phyloP scores from a whole-genome alignment of 2,113 vertebrate species.

The Mastomys natalensis region DNA sequence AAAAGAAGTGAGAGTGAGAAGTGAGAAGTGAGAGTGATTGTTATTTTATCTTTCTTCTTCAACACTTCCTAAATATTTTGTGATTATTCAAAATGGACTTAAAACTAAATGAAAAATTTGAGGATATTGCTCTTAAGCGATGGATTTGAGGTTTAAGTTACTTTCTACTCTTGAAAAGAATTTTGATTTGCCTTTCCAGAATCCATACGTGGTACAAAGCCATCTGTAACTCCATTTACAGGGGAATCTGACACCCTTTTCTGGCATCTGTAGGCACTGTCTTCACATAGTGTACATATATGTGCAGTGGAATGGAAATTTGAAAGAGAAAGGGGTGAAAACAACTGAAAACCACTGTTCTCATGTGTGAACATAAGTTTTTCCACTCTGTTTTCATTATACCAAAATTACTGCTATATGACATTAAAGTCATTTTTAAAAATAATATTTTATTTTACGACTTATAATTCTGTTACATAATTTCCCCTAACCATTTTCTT shows the following conservation, averaged over 20 bases:
- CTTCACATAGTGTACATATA: not conserved
- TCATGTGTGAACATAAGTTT: not conserved
- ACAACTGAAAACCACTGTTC: not conserved
- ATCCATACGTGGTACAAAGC: not conserved
- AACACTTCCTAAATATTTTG: not conserved
- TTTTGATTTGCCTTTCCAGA: too few relatives aligned
- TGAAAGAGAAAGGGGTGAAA: not conserved
- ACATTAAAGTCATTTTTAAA: not conserved
- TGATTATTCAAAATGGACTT: not conserved
- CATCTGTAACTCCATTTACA: not conserved
- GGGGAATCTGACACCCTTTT: too few relatives aligned
- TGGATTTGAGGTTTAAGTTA: not conserved
- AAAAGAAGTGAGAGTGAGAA: too few relatives aligned
- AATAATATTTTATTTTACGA: not conserved
- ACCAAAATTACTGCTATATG: not conserved
- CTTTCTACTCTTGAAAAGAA: not conserved
- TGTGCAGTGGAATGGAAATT: not conserved
- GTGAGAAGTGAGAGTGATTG: not conserved
- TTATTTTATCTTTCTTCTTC: not conserved
- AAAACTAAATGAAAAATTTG: conserved; percentile 30
- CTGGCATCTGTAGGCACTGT: not conserved
- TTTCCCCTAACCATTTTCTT: not conserved
- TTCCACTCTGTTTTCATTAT: not conserved
- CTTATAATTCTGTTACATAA: not conserved
- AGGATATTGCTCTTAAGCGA: rapidly evolving